Base-by-base conservation (phyloP, 2,888 invertebrate species). In the Eurytoma californica region DNA sequence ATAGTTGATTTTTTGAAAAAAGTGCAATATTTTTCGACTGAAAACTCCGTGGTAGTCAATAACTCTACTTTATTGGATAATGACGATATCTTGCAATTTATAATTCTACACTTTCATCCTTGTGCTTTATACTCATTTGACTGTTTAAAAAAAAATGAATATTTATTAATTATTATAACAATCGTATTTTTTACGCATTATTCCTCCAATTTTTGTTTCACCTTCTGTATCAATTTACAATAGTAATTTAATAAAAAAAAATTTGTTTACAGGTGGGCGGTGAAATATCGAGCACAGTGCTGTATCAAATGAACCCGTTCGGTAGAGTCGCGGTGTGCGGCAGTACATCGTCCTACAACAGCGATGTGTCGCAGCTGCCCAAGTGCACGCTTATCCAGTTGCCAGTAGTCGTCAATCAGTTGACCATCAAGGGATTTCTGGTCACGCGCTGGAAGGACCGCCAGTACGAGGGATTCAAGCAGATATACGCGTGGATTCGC, bases 271-370 rank as follows among this genome's bases (percentile, higher is more conserved):
- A 95, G 94, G 94, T 94, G 47, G 94, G 94, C 12, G 95, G 94
- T 1, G 92, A 93, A 82, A 91, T 94, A 7, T 93, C 94, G 65
- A 92, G 92, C 79, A 90, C 87, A 2, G 91, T 94, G 3, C 87
- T 94, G 3, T 91, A 91, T 28, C 92, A 93, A 83, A 94, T 95
- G 94, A 94, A 93, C 80, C 79, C 82, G 39, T 91, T 88, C 82
- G 94, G 94, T 0, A 90, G 94, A 77, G 90, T 94, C 16, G 91
- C 94, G 0, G 92, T 93, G 3, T 94, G 94, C 84, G 94, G 95
- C 20, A 91, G 93, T 1, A 94, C 94, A 81, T 92, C 94, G 0
- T 87, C 91, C 3, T 95, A 94, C 85, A 94, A 94, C 85, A 94
- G 94, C 85, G 91, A 91, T 72, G 91, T 92, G 49, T 12, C 14